phyloP scores from a whole-genome alignment of 1,140 invertebrate genomes.

The Conus betulinus region DNA sequence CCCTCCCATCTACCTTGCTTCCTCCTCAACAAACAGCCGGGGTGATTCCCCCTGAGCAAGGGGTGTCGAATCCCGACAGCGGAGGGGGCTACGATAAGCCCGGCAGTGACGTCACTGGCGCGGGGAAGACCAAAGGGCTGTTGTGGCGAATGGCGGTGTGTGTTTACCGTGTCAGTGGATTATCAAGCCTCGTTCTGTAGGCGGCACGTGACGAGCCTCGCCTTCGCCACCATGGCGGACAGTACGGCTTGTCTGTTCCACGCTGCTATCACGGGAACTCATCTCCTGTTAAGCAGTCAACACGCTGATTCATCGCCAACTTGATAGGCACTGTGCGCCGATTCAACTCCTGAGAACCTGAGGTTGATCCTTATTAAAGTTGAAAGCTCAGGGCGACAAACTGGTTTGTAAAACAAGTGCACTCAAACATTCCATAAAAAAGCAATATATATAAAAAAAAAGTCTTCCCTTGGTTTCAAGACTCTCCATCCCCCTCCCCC shows the following conservation, averaged over 20 bases:
- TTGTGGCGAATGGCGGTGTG: neutral
- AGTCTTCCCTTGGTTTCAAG: no score
- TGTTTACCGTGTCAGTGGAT: constrained; percentile 17
- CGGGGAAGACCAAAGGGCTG: constrained; percentile 1
- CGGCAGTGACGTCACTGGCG: constrained; percentile 10
- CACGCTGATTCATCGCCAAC: neutral
- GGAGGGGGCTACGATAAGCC: constrained; percentile 14
- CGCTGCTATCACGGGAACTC: neutral
- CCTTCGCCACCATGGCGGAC: neutral
- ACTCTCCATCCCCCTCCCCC: no score
- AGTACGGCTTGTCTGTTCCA: neutral
- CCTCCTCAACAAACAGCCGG: neutral
- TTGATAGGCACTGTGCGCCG: no score
- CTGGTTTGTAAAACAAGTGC: no score
- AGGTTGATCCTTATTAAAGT: no score
- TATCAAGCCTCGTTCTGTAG: neutral
- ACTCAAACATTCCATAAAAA: no score
- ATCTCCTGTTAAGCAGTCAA: neutral
- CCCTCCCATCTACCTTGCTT: neutral
- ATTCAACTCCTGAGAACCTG: no score
- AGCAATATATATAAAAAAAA: no score
- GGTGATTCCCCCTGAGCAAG: constrained; percentile 3
- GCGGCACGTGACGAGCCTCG: neutral
- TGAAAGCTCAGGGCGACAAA: no score
- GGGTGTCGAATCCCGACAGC: constrained; percentile 1